Percentiles rank a stretch among this genome's conserved stretches.
phyloP scores from a whole-genome alignment of 2,888 invertebrate genomes.

The Sepiola atlantica region DNA sequence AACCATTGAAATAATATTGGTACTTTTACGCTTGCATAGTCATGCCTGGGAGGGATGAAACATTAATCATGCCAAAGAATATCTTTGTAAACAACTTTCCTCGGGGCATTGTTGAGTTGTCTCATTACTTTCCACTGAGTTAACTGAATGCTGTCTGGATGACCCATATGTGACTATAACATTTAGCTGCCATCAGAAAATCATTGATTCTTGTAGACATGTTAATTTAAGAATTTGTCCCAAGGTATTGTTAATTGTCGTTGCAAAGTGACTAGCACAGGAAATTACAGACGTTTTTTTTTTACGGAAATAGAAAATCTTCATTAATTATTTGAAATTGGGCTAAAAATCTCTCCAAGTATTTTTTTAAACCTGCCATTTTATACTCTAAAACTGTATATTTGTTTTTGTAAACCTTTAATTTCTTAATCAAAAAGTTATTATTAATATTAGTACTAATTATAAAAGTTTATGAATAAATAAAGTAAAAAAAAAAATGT shows the following conservation, averaged over 20 bases:
- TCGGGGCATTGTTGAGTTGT: neutral
- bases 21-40: neutral
- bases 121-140: neutral
- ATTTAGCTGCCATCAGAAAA: neutral
- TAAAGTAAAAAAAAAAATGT: too few species aligned
- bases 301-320: neutral
- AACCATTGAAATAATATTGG: neutral
- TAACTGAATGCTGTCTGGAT: neutral
- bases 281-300: neutral
- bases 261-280: neutral
- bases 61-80: constrained; percentile 6
- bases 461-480: neutral
- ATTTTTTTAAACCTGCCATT: neutral
- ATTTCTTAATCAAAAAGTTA: neutral
- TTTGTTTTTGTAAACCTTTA: neutral
- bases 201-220: constrained; percentile 20
- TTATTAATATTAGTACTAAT: neutral
- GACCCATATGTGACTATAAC: neutral
- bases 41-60: neutral
- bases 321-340: neutral
- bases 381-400: neutral
- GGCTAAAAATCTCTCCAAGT: neutral
- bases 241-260: neutral
- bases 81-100: constrained; percentile 11
- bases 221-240: neutral